A percentile compares a stretch with the other conserved stretches of the same genome.
Evolutionary conservation across 2,797 vertebrate genomes (phyloP).

Genomic region (Chiloscyllium punctatum): DNA sequence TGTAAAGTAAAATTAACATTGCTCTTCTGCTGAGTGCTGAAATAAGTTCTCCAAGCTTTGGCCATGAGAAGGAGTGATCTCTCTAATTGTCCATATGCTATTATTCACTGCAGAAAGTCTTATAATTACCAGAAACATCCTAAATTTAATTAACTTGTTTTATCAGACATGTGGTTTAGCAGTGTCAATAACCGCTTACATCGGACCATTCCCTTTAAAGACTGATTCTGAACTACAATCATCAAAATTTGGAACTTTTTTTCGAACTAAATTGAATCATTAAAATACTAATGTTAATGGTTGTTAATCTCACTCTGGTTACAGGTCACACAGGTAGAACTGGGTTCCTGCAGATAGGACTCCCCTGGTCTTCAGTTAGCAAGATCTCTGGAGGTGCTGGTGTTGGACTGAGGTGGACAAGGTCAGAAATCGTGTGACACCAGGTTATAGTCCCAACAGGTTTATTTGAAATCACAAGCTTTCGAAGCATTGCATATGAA

Average conservation of each 20-base stretch:
- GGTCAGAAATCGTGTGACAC: no score
- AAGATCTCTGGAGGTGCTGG: no score
- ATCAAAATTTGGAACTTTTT: neutral
- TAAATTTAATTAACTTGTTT: conserved; percentile 20
- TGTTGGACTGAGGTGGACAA: no score
- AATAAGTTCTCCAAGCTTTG: conserved; percentile 1
- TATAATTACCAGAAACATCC: conserved; percentile 9
- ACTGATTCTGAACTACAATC: neutral
- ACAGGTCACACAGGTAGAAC: neutral
- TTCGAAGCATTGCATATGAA: no score
- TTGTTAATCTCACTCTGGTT: neutral
- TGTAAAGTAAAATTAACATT: conserved; percentile 34
- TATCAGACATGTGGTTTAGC: neutral
- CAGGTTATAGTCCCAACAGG: no score
- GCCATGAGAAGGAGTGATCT: neutral
- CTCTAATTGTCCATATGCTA: conserved; percentile 19
- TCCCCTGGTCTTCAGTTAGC: no score
- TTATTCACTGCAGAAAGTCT: neutral
- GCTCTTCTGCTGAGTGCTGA: neutral
- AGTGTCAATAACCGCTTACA: neutral
- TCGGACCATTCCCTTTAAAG: neutral
- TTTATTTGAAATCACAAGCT: no score
- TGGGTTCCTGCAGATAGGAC: neutral
- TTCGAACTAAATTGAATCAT: neutral
- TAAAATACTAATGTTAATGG: neutral